Evolutionary conservation across 2,113 vertebrate genomes (phyloP).

Genomic region (Conger conger): DNA sequence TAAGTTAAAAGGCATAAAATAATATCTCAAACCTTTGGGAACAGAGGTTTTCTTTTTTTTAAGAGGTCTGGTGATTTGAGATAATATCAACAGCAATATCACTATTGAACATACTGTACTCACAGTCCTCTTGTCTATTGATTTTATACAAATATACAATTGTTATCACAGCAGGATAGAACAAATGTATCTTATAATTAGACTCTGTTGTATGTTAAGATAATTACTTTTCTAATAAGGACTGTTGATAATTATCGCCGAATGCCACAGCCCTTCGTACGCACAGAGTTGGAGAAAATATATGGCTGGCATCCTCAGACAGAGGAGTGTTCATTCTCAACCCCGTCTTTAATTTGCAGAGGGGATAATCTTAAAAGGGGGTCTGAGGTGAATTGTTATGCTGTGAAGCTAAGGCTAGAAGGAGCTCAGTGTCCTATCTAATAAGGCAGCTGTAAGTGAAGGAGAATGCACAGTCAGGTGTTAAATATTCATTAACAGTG

Average conservation of each 20-base stretch:
- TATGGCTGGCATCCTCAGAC: neutral
- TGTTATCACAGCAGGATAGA: neutral
- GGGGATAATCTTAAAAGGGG: neutral
- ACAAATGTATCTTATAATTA: too few species aligned
- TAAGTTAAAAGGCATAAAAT: neutral
- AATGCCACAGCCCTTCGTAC: neutral
- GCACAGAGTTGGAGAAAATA: neutral
- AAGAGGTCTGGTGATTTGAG: neutral
- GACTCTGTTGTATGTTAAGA: too few species aligned
- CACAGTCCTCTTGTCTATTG: too few species aligned
- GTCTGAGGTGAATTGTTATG: neutral
- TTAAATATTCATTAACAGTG: conserved; percentile 67
- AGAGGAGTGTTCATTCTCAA: neutral
- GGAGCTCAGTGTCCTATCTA: conserved; percentile 6
- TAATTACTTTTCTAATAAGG: too few species aligned
- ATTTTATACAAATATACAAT: neutral
- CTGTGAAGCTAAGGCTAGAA: neutral
- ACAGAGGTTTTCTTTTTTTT: neutral
- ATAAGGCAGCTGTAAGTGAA: conserved; percentile 36
- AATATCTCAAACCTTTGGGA: neutral
- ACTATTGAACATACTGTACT: too few species aligned
- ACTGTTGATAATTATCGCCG: too few species aligned
- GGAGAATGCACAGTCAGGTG: conserved; percentile 42
- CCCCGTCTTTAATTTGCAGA: neutral
- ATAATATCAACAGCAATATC: neutral